Evolutionary conservation across 2,113 vertebrate species (phyloP).

Genomic region (Uropsilus gracilis): DNA sequence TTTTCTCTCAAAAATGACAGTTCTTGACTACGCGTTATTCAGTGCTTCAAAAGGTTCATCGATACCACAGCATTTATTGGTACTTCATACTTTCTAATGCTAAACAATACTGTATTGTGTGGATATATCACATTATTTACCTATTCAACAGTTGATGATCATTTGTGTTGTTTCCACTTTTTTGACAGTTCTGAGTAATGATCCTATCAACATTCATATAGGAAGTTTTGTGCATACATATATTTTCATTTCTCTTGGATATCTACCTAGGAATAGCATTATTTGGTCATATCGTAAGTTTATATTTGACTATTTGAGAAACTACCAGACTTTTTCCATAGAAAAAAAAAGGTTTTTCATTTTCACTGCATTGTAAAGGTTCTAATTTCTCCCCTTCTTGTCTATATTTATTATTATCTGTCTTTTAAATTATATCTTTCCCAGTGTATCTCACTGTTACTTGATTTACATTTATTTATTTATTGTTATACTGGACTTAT

Average conservation of each 20-base stretch:
- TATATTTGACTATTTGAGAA: neutral
- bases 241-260: constrained; percentile 29
- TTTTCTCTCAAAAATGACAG: neutral
- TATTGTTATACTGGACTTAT: no score
- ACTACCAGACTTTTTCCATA: neutral
- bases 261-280: neutral
- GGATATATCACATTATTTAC: neutral
- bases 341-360: neutral
- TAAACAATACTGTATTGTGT: neutral
- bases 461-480: neutral
- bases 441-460: neutral
- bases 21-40: neutral
- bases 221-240: neutral
- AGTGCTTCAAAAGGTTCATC: neutral
- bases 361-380: neutral
- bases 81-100: neutral
- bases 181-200: neutral
- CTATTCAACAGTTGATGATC: neutral
- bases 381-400: neutral
- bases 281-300: neutral
- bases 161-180: neutral
- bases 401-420: neutral
- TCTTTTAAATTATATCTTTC: neutral
- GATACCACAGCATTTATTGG: neutral
- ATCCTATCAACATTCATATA: neutral